These are phyloP conservation scores for Noctua comes DNA, from an alignment of 2,888 invertebrate genomes.

Conservation along the genomic window DNA sequence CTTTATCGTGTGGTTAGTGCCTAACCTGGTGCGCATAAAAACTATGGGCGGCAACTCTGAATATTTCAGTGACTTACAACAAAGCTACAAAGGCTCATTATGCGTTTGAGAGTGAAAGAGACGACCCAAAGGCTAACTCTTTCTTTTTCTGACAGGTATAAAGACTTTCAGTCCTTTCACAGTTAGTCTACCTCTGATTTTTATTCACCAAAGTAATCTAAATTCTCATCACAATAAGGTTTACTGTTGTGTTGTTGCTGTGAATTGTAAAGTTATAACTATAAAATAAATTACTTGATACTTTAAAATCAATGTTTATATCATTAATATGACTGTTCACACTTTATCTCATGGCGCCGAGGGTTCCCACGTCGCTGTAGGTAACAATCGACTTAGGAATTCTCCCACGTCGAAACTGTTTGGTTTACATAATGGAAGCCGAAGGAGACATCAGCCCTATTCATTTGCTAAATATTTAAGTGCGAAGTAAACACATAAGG, in stretches of 20 bases:
- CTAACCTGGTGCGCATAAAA: no score
- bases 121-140: background rate
- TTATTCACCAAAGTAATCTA: background rate
- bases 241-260: background rate
- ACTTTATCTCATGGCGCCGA: slow-evolving; percentile 4
- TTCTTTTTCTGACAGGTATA: background rate
- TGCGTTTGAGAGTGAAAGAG: background rate
- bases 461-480: slow-evolving; percentile 9
- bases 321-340: slow-evolving; percentile 3
- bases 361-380: slow-evolving; percentile 45
- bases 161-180: background rate
- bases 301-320: slow-evolving; percentile 37
- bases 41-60: no score
- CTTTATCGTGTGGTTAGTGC: no score
- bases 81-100: background rate
- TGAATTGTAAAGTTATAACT: background rate
- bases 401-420: slow-evolving; percentile 57
- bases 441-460: slow-evolving; percentile 24
- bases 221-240: background rate
- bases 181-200: background rate
- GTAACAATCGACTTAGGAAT: slow-evolving; percentile 49
- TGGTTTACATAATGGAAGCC: slow-evolving; percentile 45
- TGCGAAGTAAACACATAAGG: background rate
- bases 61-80: background rate
- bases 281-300: background rate